These are phyloP conservation scores for Acleris laterana DNA, from an alignment of 2,888 invertebrate genomes.

Conservation along the genomic window DNA sequence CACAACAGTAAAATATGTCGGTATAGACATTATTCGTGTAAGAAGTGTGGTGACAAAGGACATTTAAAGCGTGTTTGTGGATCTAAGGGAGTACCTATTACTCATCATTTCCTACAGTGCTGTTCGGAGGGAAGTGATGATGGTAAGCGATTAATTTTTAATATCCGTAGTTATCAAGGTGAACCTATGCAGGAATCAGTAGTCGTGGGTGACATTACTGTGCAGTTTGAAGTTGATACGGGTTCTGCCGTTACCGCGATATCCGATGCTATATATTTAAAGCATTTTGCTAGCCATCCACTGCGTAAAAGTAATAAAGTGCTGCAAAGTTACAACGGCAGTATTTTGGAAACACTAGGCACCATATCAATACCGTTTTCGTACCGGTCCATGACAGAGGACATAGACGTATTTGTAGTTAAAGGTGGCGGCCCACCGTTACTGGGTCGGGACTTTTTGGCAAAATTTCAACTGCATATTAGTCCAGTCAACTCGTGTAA, in stretches of 20 bases:
- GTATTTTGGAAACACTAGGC: too few relatives aligned
- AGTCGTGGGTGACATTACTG: neutral
- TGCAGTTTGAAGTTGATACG: too few relatives aligned
- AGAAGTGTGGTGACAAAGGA: neutral
- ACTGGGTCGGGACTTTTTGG: neutral
- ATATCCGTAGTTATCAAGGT: neutral
- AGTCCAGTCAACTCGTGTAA: too few relatives aligned
- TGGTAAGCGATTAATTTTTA: neutral
- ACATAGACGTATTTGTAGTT: neutral
- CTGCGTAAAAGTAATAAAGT: too few relatives aligned
- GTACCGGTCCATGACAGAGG: neutral
- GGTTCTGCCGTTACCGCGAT: too few relatives aligned
- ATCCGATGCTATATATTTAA: too few relatives aligned
- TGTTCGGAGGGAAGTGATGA: neutral
- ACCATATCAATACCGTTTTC: too few relatives aligned
- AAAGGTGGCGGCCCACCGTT: neutral
- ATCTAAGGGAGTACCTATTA: neutral
- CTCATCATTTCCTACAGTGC: neutral
- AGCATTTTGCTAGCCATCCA: too few relatives aligned
- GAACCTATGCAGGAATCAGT: conserved; percentile 2
- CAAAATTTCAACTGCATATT: neutral
- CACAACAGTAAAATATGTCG: neutral
- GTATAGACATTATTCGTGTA: neutral
- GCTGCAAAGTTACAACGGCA: too few relatives aligned
- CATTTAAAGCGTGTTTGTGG: neutral